Evolutionary conservation across 2,888 invertebrate genomes (phyloP).

Genomic region (Gnatocerus cornutus): DNA sequence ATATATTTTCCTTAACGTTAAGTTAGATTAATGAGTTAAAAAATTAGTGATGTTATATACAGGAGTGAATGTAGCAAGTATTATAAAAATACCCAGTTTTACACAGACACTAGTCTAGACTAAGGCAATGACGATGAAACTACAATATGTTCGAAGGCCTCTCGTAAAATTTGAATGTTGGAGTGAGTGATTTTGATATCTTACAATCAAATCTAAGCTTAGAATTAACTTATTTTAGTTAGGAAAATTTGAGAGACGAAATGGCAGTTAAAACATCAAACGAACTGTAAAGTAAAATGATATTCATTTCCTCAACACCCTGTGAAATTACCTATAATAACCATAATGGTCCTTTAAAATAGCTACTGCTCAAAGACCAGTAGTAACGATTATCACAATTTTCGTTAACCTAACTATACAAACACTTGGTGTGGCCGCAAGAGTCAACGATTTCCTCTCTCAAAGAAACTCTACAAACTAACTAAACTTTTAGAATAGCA

Average conservation of each 20-base stretch:
- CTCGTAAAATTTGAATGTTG: constrained; percentile 28
- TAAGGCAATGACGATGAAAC: constrained; percentile 48
- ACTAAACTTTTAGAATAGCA: constrained; percentile 12
- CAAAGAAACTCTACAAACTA: not conserved
- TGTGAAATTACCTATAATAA: constrained; percentile 41
- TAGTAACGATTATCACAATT: constrained; percentile 44
- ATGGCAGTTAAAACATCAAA: constrained; percentile 43
- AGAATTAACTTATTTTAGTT: constrained; percentile 26
- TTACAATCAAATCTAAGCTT: constrained; percentile 9
- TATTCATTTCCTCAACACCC: constrained; percentile 43
- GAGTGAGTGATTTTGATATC: constrained; percentile 11
- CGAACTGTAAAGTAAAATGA: constrained; percentile 27
- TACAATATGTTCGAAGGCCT: constrained; percentile 50
- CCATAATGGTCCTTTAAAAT: constrained; percentile 40
- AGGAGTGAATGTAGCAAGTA: constrained; percentile 44
- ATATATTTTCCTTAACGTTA: constrained; percentile 41
- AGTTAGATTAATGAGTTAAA: constrained; percentile 42
- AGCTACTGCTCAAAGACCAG: constrained; percentile 9
- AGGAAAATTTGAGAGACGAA: constrained; percentile 30
- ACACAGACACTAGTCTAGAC: constrained; percentile 41
- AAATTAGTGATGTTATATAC: constrained; percentile 44
- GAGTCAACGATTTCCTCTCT: constrained; percentile 36
- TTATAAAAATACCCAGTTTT: constrained; percentile 48
- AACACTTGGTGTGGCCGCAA: constrained; percentile 21
- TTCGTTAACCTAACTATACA: constrained; percentile 26